phyloP scores from a whole-genome alignment of 2,888 invertebrate genomes.

The Apamea crenata region DNA sequence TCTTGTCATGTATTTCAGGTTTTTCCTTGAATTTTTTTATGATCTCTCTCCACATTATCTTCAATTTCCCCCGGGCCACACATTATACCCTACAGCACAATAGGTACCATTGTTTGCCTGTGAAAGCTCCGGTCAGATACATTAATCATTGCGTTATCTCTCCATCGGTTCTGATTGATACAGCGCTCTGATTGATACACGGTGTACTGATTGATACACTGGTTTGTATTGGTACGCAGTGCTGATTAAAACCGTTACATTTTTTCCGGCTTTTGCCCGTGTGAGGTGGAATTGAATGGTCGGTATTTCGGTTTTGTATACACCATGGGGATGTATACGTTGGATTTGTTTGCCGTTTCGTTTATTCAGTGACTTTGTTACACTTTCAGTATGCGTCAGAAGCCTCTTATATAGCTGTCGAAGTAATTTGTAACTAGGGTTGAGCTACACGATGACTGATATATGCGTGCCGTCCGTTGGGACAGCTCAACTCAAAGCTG shows the following conservation, averaged over 20 bases:
- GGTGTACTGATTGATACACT: slow-evolving; percentile 28
- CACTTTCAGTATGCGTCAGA: neutral
- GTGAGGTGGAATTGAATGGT: slow-evolving; percentile 16
- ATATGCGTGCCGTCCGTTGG: no score
- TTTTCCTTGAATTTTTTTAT: neutral
- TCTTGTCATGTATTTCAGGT: no score
- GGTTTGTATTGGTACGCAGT: slow-evolving; percentile 34
- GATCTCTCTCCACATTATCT: neutral
- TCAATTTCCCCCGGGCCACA: slow-evolving; percentile 11
- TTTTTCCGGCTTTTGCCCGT: slow-evolving; percentile 21
- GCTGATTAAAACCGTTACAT: slow-evolving; percentile 21
- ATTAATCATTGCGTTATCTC: slow-evolving; percentile 49
- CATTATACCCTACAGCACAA: neutral
- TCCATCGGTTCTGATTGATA: slow-evolving; percentile 32
- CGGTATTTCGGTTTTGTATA: neutral
- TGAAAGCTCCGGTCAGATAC: slow-evolving; percentile 13
- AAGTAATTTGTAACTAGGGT: neutral
- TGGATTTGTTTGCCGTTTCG: neutral
- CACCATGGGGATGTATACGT: neutral
- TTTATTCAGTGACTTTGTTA: neutral
- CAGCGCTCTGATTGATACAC: slow-evolving; percentile 37
- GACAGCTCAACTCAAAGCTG: no score
- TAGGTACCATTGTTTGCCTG: slow-evolving; percentile 12
- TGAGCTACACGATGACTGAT: no score
- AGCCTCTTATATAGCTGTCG: neutral